Evolutionary conservation across 2,113 vertebrate species (phyloP).

Genomic region (Crotalus viridis): DNA sequence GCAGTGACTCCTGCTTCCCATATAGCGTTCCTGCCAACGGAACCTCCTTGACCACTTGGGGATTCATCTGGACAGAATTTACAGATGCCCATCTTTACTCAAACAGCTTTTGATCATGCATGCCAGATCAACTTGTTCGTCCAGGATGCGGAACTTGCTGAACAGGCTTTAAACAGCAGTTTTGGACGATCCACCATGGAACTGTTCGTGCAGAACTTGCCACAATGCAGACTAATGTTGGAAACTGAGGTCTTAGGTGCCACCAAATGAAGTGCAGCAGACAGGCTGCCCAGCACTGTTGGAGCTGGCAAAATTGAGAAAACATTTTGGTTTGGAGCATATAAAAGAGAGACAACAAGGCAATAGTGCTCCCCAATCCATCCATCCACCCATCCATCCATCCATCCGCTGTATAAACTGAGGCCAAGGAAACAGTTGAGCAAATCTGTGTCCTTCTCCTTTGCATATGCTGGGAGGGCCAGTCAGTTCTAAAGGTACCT

Average conservation of each 20-base stretch:
- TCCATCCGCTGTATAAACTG: not conserved
- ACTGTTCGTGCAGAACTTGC: not conserved
- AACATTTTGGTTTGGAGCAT: not conserved
- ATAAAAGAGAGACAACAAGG: not conserved
- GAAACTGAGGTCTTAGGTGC: not conserved
- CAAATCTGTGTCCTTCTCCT: not conserved
- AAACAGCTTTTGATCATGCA: not conserved
- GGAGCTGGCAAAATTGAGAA: not conserved
- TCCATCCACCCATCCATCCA: not conserved
- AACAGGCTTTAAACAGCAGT: not conserved
- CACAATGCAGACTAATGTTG: not conserved
- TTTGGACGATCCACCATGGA: not conserved
- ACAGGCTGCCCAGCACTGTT: not conserved
- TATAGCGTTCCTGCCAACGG: not conserved
- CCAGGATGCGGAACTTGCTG: not conserved
- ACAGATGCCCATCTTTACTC: not conserved
- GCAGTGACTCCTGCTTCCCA: not conserved
- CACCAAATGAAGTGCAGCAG: not conserved
- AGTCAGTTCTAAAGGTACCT: not conserved
- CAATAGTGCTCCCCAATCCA: not conserved
- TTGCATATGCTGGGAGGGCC: not conserved
- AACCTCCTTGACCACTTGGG: not conserved
- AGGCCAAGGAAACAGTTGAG: not conserved
- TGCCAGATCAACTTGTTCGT: not conserved
- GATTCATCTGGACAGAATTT: not conserved